Conservation (phyloP, 2,888 invertebrate species). For the Athalia circularis region DNA sequence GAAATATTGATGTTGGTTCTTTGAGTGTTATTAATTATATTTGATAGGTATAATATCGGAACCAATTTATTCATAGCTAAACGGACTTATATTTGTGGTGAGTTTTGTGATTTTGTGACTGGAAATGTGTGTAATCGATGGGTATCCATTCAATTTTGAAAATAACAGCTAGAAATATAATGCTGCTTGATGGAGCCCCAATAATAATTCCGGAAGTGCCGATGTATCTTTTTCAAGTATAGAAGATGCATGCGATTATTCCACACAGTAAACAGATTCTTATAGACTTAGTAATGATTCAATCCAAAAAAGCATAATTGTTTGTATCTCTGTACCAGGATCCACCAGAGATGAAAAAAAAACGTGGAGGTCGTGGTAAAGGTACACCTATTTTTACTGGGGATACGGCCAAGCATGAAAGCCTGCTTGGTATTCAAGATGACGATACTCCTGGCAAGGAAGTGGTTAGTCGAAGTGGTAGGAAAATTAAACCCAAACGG, state of each 20-base stretch:
- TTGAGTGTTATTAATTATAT: not conserved
- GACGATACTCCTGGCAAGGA: conserved; percentile 77
- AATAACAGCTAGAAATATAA: conserved; percentile 22
- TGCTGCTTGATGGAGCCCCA: conserved; percentile 61
- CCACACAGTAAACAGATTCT: conserved; percentile 68
- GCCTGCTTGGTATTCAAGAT: conserved; percentile 70
- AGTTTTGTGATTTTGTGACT: no score
- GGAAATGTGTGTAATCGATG: not conserved
- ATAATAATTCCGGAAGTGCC: conserved; percentile 72
- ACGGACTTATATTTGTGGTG: no score
- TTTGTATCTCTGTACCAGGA: conserved; percentile 51
- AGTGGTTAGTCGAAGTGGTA: conserved; percentile 82
- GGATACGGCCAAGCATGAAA: conserved; percentile 60
- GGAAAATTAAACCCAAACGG: conserved; percentile 84
- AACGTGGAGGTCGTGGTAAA: conserved; percentile 52
- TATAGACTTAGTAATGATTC: not conserved
- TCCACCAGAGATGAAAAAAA: conserved; percentile 59
- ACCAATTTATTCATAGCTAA: no score
- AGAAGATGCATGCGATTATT: conserved; percentile 76
- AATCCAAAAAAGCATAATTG: conserved; percentile 20
- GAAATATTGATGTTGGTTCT: not conserved
- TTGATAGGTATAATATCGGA: not conserved
- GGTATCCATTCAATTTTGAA: conserved; percentile 4
- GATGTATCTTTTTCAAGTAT: conserved; percentile 74
- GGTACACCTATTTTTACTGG: conserved; percentile 58